Evolutionary conservation across 2,797 vertebrate genomes (phyloP).

Genomic region (Balearica regulorum): DNA sequence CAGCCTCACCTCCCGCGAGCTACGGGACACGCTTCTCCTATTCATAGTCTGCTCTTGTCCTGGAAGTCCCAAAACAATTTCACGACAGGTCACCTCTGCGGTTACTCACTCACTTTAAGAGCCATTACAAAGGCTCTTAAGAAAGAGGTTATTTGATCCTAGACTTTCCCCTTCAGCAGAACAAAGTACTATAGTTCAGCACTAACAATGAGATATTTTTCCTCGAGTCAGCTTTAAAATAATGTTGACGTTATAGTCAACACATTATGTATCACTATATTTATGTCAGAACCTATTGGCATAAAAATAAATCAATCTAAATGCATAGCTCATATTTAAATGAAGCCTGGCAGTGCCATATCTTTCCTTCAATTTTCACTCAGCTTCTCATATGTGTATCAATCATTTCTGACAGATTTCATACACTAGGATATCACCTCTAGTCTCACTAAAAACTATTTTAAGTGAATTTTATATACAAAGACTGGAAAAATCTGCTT

Average conservation of each 20-base stretch:
- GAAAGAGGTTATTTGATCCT: background rate
- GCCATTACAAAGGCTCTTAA: background rate
- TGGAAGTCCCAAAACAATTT: background rate
- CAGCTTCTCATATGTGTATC: background rate
- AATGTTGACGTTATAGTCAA: conserved; percentile 54
- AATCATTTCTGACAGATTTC: conserved; percentile 16
- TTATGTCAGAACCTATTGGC: conserved; percentile 60
- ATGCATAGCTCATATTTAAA: conserved; percentile 31
- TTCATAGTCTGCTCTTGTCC: background rate
- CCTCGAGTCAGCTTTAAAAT: conserved; percentile 69
- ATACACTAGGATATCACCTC: conserved; percentile 4
- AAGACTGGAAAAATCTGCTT: background rate
- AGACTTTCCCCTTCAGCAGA: background rate
- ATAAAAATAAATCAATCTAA: conserved; percentile 60
- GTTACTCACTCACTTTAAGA: background rate
- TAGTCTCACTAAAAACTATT: background rate
- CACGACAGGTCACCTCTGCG: background rate
- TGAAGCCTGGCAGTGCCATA: background rate
- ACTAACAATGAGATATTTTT: conserved; percentile 44
- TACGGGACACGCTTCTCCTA: background rate
- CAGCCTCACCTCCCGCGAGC: background rate
- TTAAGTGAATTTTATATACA: background rate
- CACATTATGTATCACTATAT: conserved; percentile 39
- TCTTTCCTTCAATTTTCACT: background rate
- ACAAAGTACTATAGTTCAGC: background rate